Evolutionary conservation across 1,140 invertebrate genomes (phyloP), one percentile per base, ranked within the genome.

Genomic region (Zophobas atratus): DNA sequence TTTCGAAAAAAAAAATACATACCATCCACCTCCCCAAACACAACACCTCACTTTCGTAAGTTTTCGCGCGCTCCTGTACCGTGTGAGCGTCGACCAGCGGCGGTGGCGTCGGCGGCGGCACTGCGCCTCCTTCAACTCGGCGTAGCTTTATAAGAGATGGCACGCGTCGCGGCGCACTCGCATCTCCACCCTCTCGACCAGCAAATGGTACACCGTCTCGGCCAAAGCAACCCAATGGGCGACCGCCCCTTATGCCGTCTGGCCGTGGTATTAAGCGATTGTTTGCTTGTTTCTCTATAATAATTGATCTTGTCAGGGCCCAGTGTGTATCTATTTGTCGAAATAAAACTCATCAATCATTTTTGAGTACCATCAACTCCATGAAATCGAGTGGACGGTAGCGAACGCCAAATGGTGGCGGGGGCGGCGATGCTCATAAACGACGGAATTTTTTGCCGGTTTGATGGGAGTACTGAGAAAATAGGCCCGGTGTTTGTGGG

Each of bases 81-180:
- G n/a, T 35, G 6, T 60, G 36, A 60, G 35, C 20, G 20, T 20
- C 20, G 20, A 20, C 20, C 20, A 49, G 8, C 49, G 38, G 1
- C 3, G 6, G 33, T 48, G 6, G 51, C 56, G 36, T 5, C 56
- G 43, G 6, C 33, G 34, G 35, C 6, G 51, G 32, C 43, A 71
- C 67, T 77, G 67, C 34, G 35, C 43, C 39, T 48, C 48, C 76
- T 49, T 70, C 36, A 48, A 39, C 53, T 36, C 32, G 51, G 35
- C 43, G 67, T 57, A 48, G 67, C 67, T 77, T 71, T 77, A 71
- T 71, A 77, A 56, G 51, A 55, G 75, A 70, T 53, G 76, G 76
- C 51, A 70, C 55, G 56, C 74, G 56, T 75, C 74, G 63, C 76
- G 76, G 67, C 76, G 76, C 75, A 77, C 55, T 51, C 43, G 41